Base-by-base conservation (phyloP, 2,888 invertebrate genomes). In the Lepetodrilus schrolli region DNA sequence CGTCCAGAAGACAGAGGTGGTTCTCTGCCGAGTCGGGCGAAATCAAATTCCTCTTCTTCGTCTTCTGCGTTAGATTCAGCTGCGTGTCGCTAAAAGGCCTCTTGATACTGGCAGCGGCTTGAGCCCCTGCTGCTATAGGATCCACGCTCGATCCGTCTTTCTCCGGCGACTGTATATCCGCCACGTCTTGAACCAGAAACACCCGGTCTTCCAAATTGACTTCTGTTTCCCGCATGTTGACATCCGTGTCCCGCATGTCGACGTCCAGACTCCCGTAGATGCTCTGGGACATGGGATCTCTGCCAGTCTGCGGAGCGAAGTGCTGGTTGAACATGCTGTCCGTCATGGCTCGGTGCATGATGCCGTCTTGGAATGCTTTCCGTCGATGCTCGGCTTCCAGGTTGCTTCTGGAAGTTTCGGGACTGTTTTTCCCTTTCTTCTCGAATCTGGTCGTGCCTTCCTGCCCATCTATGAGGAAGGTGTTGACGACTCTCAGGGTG, bases 401-500 rank as follows among this genome's bases (percentile, higher is more conserved):
- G 68, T 68, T 47, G 17, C 43, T 68, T 68, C 47, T 43, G 21
- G 68, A 47, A 21, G 21, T 43, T 2, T 10, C n/a, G 17, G 68
- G 30, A 13, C 26, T 17, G 3, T 26, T 10, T 47, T 47, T 68
- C n/a, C 43, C 43, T 17, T 47, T 47, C 26, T 30, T 68, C n/a
- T 68, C 43, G 26, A 26, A 68, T 48, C 26, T 72, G 43, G n/a
- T 72, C 17, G 66, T 74, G 48, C 43, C 47, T 70, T 49, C 38
- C 7, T 80, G 77, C 17, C 90, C 90, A 65, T 89, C 89, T 74
- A 87, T 82, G 78, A 93, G 92, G 90, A 97, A 97, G 77, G 92
- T 92, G 90, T 97, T 98, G 83, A 93, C 93, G 10, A 96, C 93
- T 0, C 93, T 93, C 36, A 98, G 92, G 82, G 94, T 93, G 1